A percentile compares a stretch with the other conserved stretches of the same genome.
Conservation (phyloP, 2,797 vertebrate genomes). For the Aulostomus chinensis region DNA sequence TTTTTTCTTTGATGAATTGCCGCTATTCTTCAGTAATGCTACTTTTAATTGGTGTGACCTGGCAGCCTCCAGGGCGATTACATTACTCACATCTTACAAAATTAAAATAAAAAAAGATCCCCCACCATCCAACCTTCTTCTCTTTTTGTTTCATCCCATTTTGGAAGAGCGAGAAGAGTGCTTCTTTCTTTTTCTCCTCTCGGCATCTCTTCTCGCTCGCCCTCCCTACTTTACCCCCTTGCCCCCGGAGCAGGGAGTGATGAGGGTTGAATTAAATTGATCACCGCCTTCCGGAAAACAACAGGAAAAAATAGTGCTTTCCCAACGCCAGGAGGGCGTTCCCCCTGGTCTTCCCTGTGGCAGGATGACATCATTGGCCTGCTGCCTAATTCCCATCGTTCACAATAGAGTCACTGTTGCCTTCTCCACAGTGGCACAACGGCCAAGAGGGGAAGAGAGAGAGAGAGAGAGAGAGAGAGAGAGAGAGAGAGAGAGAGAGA, state of each 20-base stretch:
- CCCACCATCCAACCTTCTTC: constrained; percentile 20
- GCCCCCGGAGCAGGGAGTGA: constrained; percentile 47
- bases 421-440: constrained; percentile 61
- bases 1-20: constrained; percentile 30
- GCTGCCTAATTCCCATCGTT: constrained; percentile 76
- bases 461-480: constrained; percentile 19
- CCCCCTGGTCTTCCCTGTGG: constrained; percentile 69
- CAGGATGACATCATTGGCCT: constrained; percentile 79
- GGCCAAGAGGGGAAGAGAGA: constrained; percentile 54
- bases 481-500: constrained; percentile 25
- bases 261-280: constrained; percentile 73
- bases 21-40: constrained; percentile 52
- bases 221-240: constrained; percentile 3
- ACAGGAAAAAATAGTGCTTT: constrained; percentile 73
- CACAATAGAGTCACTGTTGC: constrained; percentile 77
- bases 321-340: constrained; percentile 71
- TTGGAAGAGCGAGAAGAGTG: constrained; percentile 13
- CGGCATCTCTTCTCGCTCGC: constrained; percentile 29
- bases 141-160: constrained; percentile 27
- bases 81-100: constrained; percentile 65
- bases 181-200: constrained; percentile 18
- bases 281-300: constrained; percentile 73
- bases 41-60: constrained; percentile 69
- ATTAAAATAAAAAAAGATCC: constrained; percentile 52
- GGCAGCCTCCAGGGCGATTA: constrained; percentile 58